Evolutionary conservation across 2,797 vertebrate species (phyloP), one percentile per base, ranked within the genome.

Genomic region (Epinephelus coioides): DNA sequence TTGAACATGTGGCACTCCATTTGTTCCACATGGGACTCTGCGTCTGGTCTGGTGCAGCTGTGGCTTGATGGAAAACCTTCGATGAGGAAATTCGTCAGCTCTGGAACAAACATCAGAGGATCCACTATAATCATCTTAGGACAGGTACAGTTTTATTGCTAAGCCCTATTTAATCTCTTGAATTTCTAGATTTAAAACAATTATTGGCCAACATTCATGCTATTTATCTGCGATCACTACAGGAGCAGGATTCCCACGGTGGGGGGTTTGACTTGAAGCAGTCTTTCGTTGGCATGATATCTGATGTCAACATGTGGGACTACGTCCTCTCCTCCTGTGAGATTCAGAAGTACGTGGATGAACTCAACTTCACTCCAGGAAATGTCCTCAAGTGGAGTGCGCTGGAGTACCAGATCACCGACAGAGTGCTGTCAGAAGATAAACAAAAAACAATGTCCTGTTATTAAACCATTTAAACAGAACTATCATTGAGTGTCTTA

Each of bases 251-350:
- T 76, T 5, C 17, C 11, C 88, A 92, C 0, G 89, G 88, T 0
- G 92, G 90, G 0, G 72, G 83, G 0, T 95, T 95, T 7, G 86
- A 93, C 1, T 0, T 14, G 0, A 85, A 84, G 0, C 89, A 94
- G 74, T 92, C 82, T 34, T 94, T 93, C 2, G 66, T 90, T 1
- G 94, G 94, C 0, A 93, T 92, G 83, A 79, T 95, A 69, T 44
- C 86, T 0, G 91, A 94, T 0, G 73, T 94, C 21, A 81, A 93
- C 77, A 78, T 94, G 87, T 94, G 94, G 93, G 78, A 91, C 3
- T 0, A n/a, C n/a, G 38, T 13, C 53, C 81, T 95, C 9, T 91
- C 91, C 0, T 47, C 88, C 0, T 91, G 86, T 53, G 82, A 94
- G 64, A 88, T 95, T 23, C 56, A 73, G 0, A 79, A 27, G 14